These are phyloP conservation scores for Semaprochilodus insignis DNA, from an alignment of 2,797 vertebrate genomes.

Conservation along the genomic window DNA sequence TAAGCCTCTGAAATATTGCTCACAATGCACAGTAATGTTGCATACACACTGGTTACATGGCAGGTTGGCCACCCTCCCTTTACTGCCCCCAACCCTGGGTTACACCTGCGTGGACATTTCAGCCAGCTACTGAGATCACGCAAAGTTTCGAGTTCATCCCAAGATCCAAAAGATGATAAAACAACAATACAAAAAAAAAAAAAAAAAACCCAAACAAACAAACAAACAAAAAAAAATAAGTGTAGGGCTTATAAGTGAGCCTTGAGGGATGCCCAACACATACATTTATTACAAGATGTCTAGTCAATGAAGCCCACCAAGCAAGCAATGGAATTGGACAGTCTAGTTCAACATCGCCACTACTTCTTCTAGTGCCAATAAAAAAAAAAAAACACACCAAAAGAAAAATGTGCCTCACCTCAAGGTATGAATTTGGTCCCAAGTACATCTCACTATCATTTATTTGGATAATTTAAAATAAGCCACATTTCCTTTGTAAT, in stretches of 20 bases:
- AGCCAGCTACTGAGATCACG: not conserved
- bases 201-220: too few species aligned
- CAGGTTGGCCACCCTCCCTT: slow-evolving; percentile 9
- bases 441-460: not conserved
- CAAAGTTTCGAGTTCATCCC: not conserved
- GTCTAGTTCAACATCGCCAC: not conserved
- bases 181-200: too few species aligned
- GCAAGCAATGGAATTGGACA: not conserved
- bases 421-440: slow-evolving; percentile 37
- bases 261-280: not conserved
- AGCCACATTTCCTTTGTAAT: slow-evolving; percentile 3
- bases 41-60: slow-evolving; percentile 23
- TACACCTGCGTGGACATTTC: not conserved
- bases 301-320: slow-evolving; percentile 1
- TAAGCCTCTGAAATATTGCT: slow-evolving; percentile 52
- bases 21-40: slow-evolving; percentile 50
- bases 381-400: not conserved
- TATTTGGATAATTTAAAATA: slow-evolving; percentile 21
- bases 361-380: not conserved
- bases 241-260: not conserved
- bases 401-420: slow-evolving; percentile 3
- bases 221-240: too few species aligned
- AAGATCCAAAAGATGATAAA: not conserved
- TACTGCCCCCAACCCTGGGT: not conserved
- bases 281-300: not conserved